Percentiles rank a stretch among this genome's conserved stretches.
These are phyloP conservation scores for Polyergus mexicanus DNA, from an alignment of 1,140 invertebrate genomes.

Conservation along the genomic window DNA sequence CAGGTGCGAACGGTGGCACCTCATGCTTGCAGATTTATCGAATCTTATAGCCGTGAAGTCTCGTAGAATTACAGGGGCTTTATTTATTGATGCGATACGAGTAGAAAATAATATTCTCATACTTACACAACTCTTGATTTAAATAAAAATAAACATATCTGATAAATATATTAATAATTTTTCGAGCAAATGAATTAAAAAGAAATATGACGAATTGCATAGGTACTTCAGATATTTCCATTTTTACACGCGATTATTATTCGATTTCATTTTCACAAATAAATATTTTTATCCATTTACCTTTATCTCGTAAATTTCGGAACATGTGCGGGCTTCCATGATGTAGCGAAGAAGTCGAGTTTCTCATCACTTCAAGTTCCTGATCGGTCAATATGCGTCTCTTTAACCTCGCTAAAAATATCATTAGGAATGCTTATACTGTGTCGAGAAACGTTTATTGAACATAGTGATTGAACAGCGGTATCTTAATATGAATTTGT, in stretches of 20 bases:
- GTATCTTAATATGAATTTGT: not conserved
- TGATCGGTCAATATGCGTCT: conserved; percentile 91
- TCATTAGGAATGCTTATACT: conserved; percentile 43
- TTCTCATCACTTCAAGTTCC: conserved; percentile 93
- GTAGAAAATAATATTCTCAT: not conserved
- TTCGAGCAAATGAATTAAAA: too few relatives aligned
- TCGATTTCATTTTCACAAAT: not conserved
- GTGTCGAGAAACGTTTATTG: not conserved
- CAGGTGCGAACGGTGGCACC: not conserved
- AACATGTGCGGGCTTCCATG: conserved; percentile 96
- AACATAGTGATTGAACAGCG: not conserved
- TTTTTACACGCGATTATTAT: not conserved
- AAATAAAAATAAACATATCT: too few relatives aligned
- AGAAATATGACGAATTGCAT: too few relatives aligned
- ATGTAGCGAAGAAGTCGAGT: conserved; percentile 92
- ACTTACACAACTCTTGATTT: too few relatives aligned
- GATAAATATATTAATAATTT: too few relatives aligned
- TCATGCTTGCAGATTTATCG: not conserved
- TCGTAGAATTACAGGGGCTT: not conserved
- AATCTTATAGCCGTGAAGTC: not conserved
- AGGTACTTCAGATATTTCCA: too few relatives aligned
- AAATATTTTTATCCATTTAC: conserved; percentile 83
- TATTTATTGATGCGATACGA: not conserved
- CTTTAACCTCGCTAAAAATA: conserved; percentile 94
- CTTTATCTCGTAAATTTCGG: conserved; percentile 95